Evolutionary conservation across 2,888 invertebrate genomes (phyloP).

Genomic region (Tinea pellionella): DNA sequence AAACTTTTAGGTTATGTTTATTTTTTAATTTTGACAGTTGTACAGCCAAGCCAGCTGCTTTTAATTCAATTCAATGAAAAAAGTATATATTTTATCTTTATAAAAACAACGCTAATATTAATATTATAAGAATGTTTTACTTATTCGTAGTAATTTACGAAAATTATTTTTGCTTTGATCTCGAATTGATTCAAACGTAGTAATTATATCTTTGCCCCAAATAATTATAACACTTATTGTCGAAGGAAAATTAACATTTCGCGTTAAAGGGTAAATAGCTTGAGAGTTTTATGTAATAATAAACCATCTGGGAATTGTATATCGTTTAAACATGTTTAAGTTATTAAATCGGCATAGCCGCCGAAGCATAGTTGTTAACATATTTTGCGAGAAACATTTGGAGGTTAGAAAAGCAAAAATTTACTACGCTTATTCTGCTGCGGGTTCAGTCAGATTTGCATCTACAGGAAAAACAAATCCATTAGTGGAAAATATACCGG

Average conservation of each 20-base stretch:
- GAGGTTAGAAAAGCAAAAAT: conserved; percentile 61
- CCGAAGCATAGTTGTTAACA: conserved; percentile 44
- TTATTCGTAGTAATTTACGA: too few relatives aligned
- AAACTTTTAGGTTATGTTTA: neutral
- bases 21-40: neutral
- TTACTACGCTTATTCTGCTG: conserved; percentile 53
- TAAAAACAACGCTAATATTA: too few relatives aligned
- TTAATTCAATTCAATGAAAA: too few relatives aligned
- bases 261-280: conserved; percentile 6
- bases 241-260: neutral
- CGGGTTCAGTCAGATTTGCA: conserved; percentile 44
- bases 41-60: too few relatives aligned
- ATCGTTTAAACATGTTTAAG: conserved; percentile 42
- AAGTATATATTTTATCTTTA: too few relatives aligned
- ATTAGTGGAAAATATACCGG: conserved; percentile 48
- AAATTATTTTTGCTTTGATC: too few relatives aligned
- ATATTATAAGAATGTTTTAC: too few relatives aligned
- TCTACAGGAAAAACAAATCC: conserved; percentile 40
- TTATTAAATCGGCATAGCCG: conserved; percentile 49
- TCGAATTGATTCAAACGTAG: too few relatives aligned
- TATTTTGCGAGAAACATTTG: conserved; percentile 44
- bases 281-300: conserved; percentile 12
- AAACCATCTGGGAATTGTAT: neutral
- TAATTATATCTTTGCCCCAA: too few relatives aligned
- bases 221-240: neutral